A percentile compares a stretch with the other conserved stretches of the same genome.
Conservation (phyloP, 2,113 vertebrate species). For the Pitta sordida region DNA sequence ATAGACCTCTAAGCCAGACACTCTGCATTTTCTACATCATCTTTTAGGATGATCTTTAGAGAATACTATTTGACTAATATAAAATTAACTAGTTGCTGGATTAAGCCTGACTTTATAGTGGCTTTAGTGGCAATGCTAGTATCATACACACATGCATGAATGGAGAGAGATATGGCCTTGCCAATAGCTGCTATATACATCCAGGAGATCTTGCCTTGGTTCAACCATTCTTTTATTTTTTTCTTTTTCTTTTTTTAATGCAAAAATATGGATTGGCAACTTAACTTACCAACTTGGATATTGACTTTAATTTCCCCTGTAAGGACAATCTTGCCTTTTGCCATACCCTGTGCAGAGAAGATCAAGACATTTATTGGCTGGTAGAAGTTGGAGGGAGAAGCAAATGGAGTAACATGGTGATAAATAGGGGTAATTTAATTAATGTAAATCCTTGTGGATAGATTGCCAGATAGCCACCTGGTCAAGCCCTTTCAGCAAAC, state of each 20-base stretch:
- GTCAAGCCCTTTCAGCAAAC: neutral
- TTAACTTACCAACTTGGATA: conserved; percentile 33
- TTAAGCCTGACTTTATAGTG: neutral
- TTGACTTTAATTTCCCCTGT: conserved; percentile 54
- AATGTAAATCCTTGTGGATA: neutral
- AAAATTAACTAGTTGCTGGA: neutral
- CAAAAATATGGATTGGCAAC: neutral
- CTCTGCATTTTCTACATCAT: neutral
- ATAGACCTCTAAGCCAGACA: neutral
- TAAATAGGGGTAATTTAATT: neutral
- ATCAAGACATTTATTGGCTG: neutral
- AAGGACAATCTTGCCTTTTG: conserved; percentile 73
- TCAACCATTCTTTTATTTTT: neutral
- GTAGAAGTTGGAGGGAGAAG: neutral
- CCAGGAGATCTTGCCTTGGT: neutral
- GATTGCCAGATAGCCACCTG: neutral
- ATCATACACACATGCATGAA: neutral
- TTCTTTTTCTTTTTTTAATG: neutral
- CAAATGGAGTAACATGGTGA: neutral
- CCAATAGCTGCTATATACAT: neutral
- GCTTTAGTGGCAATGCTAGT: neutral
- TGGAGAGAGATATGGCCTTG: neutral
- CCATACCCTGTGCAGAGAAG: conserved; percentile 72
- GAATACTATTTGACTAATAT: neutral
- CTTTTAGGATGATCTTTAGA: neutral